Evolutionary conservation across 2,113 vertebrate species (phyloP), one percentile per base, ranked within the genome.

Genomic region (Trichomycterus rosablanca): DNA sequence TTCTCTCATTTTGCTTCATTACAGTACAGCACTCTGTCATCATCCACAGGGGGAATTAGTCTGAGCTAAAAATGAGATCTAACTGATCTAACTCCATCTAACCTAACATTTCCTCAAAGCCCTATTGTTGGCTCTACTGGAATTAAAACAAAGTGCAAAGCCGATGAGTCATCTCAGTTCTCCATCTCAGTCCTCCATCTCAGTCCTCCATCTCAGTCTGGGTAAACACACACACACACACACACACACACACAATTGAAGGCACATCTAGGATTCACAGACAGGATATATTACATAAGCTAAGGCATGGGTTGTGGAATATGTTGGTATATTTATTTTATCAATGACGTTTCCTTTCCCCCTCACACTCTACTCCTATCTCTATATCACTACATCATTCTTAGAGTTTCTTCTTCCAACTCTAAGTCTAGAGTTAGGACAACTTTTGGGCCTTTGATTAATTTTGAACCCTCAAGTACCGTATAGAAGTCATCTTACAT

Each of bases 61-160:
- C 43, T 22, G 12, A 51, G 42, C 50, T 69, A 53, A 67, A 59
- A 54, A 74, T 60, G 58, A 23, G 18, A 24, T 24, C 39, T n/a
- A n/a, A 10, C 20, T 48, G 40, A 59, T 26, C 51, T 44, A 58
- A 43, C 59, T 53, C 39, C 60, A 43, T 72, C 58, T 64, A 48
- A 71, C 60, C 72, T 22, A 70, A 72, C 66, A 65, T 45, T 34
- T 37, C 42, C 55, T 55, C 8, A 34, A 54, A 32, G 44, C 57
- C 15, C 19, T 30, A 7, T 16, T 55, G 63, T 73, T 42, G 71
- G 70, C 15, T 42, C 28, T 63, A 61, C 39, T 2, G 8, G 62
- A 24, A 40, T 81, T 75, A 80, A 81, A 81, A 78, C 79, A 84
- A 78, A 79, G 76, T 75, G 74, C 76, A 81, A 72, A 67, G 42